Base-by-base conservation (phyloP, 2,113 vertebrate genomes). In the Pipra filicauda region DNA sequence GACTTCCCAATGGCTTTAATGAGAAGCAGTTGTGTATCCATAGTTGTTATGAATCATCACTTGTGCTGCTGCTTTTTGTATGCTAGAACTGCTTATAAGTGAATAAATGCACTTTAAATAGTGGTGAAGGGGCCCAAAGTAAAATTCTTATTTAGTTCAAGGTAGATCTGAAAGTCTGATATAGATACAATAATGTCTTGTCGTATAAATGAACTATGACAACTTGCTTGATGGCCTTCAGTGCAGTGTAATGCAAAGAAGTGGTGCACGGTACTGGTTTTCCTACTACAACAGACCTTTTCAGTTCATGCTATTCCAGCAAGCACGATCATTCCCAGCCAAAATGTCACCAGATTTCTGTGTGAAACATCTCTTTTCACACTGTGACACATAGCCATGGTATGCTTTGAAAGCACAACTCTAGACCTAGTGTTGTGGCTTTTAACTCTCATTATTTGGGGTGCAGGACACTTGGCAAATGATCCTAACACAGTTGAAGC, bases 301-400 rank as follows among this genome's bases (percentile, higher is more conserved):
- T 61, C 28, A 23, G 30, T 77, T 85, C 9, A 4, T 35, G n/a
- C 9, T 49, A 1, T 54, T 80, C 41, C 78, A 73, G 39, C 14
- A 85, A 44, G 22, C 35, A 14, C 19, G 13, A 64, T 87, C 44
- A n/a, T 76, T 90, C 23, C 28, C 31, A 72, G 20, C 26, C 64
- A 26, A 19, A 65, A 0, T 1, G 0, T 43, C 10, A 11, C 26
- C 33, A 61, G 49, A 52, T 46, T 26, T 74, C 5, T 58, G 26
- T 12, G 4, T 64, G 67, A 73, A 91, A 37, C 11, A 28, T 70
- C 8, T 15, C 12, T 49, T 76, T 64, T 54, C 22, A 21, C 55
- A n/a, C 2, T 74, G 49, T 52, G 35, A n/a, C 24, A 23, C 0
- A 0, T 71, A 67, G 8, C 27, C 19, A 2, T 75, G 41, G 18